Evolutionary conservation across 2,888 invertebrate genomes (phyloP).

Genomic region (Erebia aethiops): DNA sequence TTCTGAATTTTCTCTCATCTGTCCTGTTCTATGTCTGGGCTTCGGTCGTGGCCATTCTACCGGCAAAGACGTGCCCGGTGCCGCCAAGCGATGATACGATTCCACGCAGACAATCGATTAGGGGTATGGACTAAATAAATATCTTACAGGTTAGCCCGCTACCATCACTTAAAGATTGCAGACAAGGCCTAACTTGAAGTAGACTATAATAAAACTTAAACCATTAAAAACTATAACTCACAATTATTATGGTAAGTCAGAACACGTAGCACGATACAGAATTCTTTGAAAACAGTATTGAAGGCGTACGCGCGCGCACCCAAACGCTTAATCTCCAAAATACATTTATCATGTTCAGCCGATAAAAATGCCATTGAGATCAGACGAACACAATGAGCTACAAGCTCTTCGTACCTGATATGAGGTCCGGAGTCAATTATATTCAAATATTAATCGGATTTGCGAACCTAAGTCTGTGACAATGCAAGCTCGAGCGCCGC

Average conservation of each 20-base stretch:
- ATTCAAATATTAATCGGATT: constrained; percentile 84
- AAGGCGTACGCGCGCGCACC: constrained; percentile 24
- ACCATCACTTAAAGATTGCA: no score
- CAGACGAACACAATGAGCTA: constrained; percentile 73
- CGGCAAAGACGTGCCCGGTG: no score
- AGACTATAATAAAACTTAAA: background rate
- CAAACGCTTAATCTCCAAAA: constrained; percentile 69
- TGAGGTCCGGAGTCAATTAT: constrained; percentile 80
- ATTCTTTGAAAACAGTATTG: constrained; percentile 26
- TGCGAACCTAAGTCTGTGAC: constrained; percentile 78
- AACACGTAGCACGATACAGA: constrained; percentile 22
- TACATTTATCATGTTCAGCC: constrained; percentile 80
- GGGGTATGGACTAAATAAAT: no score
- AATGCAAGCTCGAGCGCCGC: constrained; percentile 72
- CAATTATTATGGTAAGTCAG: constrained; percentile 27
- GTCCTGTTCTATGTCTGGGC: no score
- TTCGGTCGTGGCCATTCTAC: no score
- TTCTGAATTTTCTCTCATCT: no score
- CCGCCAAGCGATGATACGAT: no score
- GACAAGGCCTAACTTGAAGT: no score
- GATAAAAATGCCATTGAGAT: constrained; percentile 81
- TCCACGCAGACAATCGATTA: no score
- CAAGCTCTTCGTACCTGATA: constrained; percentile 73
- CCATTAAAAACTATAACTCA: background rate
- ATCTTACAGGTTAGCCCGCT: no score